Base-by-base conservation (phyloP, 2,888 invertebrate genomes). In the Trimorus sp. region DNA sequence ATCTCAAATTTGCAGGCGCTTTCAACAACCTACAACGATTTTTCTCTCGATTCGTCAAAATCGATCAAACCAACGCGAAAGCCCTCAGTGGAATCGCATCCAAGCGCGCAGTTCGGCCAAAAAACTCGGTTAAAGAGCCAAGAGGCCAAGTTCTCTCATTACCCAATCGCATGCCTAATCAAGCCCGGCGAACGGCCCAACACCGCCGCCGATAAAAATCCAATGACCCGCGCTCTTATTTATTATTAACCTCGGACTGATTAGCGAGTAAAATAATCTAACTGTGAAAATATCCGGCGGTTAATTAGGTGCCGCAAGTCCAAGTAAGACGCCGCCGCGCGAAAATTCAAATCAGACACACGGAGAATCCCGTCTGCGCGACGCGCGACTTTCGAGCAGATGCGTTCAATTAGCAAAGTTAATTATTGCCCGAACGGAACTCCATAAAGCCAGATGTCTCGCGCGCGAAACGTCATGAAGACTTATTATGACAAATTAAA, bases 341-440 rank as follows among this genome's bases (percentile, higher is more conserved):
- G 66, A 42, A 70, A 69, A 70, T 77, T 65, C 62, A 77, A 69
- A 69, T 77, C 63, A 11, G 56, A 53, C 40, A 45, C 37, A 51
- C 48, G 42, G n/a, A 48, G 26, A 8, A 15, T 68, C 53, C 54
- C 26, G 54, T 14, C 38, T 26, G 38, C 16, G 14, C 53, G 53
- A 56, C 45, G 65, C 45, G 15, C 38, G 54, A n/a, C 56, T 51
- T 59, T 54, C 38, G 36, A 70, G 56, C 77, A 70, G 63, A 77
- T 65, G 77, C 59, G 59, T 66, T 71, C 77, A 71, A 78, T 78
- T 71, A 71, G 65, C 45, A 70, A 71, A 65, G 65, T 71, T 78
- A 70, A 78, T 78, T 70, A 78, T 78, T 65, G 58, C 63, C 37
- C 56, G 58, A 75, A 75, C 66, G 7, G 15, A 69, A 76, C 56